phyloP scores from a whole-genome alignment of 2,888 invertebrate species.

The Aphidius colemani region DNA sequence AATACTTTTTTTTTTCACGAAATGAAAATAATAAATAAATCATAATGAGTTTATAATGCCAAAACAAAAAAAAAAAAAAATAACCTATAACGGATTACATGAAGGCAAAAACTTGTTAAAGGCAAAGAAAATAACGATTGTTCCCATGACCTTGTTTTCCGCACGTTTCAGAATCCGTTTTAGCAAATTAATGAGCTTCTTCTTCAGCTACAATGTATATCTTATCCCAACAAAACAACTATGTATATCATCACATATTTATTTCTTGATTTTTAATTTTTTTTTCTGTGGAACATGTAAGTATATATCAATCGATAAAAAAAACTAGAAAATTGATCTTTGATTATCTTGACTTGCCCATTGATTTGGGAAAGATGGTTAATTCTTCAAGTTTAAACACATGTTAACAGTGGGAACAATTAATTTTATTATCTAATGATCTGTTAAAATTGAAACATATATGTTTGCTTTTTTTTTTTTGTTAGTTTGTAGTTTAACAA shows the following conservation, averaged over 20 bases:
- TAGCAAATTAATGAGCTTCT: constrained; percentile 36
- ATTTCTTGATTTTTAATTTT: no score
- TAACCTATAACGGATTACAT: constrained; percentile 44
- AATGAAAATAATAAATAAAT: constrained; percentile 2
- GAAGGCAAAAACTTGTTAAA: constrained; percentile 20
- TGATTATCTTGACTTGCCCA: no score
- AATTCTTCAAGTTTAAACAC: not conserved
- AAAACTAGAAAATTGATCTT: no score
- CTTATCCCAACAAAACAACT: not conserved
- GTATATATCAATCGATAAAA: no score
- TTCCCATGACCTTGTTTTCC: constrained; percentile 44
- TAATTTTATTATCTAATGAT: no score
- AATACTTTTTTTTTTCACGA: constrained; percentile 33
- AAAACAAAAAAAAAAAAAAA: constrained; percentile 34
- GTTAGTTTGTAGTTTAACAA: no score
- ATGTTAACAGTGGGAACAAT: no score
- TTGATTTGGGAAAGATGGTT: no score
- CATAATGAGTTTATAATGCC: constrained; percentile 34
- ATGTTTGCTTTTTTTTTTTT: no score
- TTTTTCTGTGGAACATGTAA: no score
- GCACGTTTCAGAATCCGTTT: constrained; percentile 33
- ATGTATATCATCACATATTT: no score
- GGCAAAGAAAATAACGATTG: constrained; percentile 25
- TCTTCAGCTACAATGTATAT: not conserved
- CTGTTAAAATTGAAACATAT: no score